phyloP scores from a whole-genome alignment of 2,113 vertebrate genomes.

The Egretta garzetta region DNA sequence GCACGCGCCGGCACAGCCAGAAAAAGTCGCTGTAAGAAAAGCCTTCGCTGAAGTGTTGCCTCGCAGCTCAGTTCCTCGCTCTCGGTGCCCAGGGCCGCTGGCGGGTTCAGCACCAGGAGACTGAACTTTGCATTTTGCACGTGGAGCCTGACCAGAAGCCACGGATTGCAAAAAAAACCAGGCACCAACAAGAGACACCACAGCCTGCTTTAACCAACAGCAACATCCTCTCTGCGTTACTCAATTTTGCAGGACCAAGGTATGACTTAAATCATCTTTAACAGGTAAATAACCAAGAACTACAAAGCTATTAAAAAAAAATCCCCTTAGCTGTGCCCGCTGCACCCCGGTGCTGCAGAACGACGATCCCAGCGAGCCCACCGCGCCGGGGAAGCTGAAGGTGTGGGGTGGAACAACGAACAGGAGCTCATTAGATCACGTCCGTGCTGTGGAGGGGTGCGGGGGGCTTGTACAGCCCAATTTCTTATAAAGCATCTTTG shows the following conservation, averaged over 20 bases:
- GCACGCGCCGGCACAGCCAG: no score
- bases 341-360: background rate
- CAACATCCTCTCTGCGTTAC: background rate
- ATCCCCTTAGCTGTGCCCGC: background rate
- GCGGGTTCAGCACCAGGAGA: background rate
- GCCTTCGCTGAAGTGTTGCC: background rate
- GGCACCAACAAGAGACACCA: background rate
- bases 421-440: background rate
- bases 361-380: background rate
- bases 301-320: background rate
- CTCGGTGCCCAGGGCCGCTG: background rate
- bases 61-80: background rate
- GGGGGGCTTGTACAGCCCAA: slow-evolving; percentile 21
- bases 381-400: background rate
- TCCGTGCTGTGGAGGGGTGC: background rate
- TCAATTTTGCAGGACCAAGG: background rate
- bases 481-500: slow-evolving; percentile 43
- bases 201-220: no score
- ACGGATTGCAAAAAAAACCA: background rate
- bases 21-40: background rate
- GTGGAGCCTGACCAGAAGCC: background rate
- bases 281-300: background rate
- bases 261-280: background rate
- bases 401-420: background rate
- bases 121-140: background rate